Conservation (phyloP, 2,797 vertebrate genomes). For the Gallinago nigripennis region DNA sequence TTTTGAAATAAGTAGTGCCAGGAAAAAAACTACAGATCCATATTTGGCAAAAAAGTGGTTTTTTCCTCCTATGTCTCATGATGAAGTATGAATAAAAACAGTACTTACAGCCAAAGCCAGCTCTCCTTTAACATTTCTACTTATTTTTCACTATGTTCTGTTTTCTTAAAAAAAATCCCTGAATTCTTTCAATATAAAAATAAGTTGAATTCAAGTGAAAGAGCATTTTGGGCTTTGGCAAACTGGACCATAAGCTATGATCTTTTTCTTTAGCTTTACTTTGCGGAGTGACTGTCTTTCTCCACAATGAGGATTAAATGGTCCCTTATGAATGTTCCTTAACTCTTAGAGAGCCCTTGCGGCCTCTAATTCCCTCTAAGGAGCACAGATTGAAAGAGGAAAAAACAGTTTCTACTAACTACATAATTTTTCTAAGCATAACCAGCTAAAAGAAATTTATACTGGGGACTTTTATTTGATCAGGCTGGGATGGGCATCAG, state of each 20-base stretch:
- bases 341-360: background rate
- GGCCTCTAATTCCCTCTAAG: background rate
- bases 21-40: constrained; percentile 53
- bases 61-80: constrained; percentile 16
- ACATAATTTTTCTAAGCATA: background rate
- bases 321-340: background rate
- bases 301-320: background rate
- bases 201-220: background rate
- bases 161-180: background rate
- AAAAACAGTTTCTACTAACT: background rate
- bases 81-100: constrained; percentile 54
- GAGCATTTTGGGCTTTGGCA: background rate
- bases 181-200: background rate
- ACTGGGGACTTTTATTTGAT: background rate
- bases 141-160: background rate
- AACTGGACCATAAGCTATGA: background rate
- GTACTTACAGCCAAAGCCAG: background rate
- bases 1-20: constrained; percentile 46
- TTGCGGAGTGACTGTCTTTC: background rate
- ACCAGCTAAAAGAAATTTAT: background rate
- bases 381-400: background rate
- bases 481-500: background rate
- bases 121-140: background rate
- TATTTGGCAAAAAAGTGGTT: constrained; percentile 35
- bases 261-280: background rate